Evolutionary conservation across 2,888 invertebrate species (phyloP).

Genomic region (Pycnomerus fuliginosus): DNA sequence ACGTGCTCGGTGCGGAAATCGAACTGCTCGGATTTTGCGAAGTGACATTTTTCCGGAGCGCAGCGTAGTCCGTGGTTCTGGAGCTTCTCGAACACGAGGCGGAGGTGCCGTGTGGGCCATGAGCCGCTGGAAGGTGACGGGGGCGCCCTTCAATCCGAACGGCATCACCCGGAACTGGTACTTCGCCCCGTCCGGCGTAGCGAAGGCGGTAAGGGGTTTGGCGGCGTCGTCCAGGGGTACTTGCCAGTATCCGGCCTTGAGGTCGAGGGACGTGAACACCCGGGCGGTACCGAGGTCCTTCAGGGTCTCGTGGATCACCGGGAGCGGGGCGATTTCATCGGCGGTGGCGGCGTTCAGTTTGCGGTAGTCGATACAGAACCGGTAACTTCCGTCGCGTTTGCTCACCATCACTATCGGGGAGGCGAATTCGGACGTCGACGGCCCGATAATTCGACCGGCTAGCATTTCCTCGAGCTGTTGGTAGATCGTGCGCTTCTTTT

Average conservation of each 20-base stretch:
- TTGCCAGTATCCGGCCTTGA: constrained; percentile 35
- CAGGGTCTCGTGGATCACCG: too few relatives aligned
- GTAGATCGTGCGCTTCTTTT: too few relatives aligned
- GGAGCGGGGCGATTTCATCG: constrained; percentile 26
- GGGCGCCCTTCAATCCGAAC: not conserved
- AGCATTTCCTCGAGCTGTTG: too few relatives aligned
- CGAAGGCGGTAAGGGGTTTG: constrained; percentile 33
- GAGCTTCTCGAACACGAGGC: constrained; percentile 3
- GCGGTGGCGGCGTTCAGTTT: constrained; percentile 22
- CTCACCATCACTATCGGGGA: constrained; percentile 27
- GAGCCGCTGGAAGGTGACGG: not conserved
- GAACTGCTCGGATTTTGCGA: not conserved
- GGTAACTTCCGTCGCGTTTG: constrained; percentile 27
- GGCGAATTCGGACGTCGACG: constrained; percentile 22
- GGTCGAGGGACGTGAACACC: constrained; percentile 37
- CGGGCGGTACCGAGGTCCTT: constrained; percentile 32
- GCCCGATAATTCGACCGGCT: constrained; percentile 28
- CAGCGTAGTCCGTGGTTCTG: not conserved
- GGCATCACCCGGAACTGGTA: not conserved
- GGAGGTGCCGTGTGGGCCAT: constrained; percentile 1
- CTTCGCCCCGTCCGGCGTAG: constrained; percentile 25
- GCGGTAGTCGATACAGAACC: constrained; percentile 32
- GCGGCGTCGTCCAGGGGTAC: constrained; percentile 30
- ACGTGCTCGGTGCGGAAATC: too few relatives aligned
- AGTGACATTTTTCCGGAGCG: not conserved